Conservation (phyloP, 2,113 vertebrate genomes). For the Podarcis raffonei region DNA sequence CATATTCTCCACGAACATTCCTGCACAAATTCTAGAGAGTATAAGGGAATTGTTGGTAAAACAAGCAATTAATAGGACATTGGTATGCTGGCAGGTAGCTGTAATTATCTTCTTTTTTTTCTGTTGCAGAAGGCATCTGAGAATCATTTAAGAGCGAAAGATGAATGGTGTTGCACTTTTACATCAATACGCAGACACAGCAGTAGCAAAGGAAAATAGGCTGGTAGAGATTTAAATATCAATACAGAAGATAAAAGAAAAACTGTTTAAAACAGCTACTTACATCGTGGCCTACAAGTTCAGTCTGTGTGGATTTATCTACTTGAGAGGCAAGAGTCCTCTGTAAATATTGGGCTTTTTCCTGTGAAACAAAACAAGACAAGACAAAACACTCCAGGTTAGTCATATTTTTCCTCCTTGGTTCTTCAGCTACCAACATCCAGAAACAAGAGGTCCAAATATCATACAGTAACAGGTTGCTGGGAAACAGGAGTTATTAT, state of each 20-base stretch:
- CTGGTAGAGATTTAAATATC: constrained; percentile 43
- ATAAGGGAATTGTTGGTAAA: constrained; percentile 46
- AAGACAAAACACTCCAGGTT: constrained; percentile 33
- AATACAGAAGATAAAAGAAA: constrained; percentile 57
- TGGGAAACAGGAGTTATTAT: not conserved
- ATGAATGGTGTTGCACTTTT: constrained; percentile 43
- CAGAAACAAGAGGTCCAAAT: constrained; percentile 7
- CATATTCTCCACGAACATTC: constrained; percentile 31
- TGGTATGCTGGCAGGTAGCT: constrained; percentile 32
- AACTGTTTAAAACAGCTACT: constrained; percentile 70
- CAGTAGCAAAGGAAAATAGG: constrained; percentile 58
- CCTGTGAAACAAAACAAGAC: constrained; percentile 79
- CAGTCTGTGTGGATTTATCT: constrained; percentile 95
- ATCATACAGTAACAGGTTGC: not conserved
- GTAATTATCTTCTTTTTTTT: constrained; percentile 56
- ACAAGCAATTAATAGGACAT: constrained; percentile 57
- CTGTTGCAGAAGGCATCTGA: constrained; percentile 46
- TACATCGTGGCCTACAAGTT: constrained; percentile 89
- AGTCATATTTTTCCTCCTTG: constrained; percentile 22
- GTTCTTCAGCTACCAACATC: not conserved
- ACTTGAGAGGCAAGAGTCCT: constrained; percentile 84
- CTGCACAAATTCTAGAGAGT: constrained; percentile 54
- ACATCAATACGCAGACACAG: constrained; percentile 52
- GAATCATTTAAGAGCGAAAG: constrained; percentile 61
- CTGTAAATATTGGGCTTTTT: constrained; percentile 85